These are phyloP conservation scores for Heteractis magnifica DNA, from an alignment of 92 coral and sea anemone genomes.

Conservation along the genomic window DNA sequence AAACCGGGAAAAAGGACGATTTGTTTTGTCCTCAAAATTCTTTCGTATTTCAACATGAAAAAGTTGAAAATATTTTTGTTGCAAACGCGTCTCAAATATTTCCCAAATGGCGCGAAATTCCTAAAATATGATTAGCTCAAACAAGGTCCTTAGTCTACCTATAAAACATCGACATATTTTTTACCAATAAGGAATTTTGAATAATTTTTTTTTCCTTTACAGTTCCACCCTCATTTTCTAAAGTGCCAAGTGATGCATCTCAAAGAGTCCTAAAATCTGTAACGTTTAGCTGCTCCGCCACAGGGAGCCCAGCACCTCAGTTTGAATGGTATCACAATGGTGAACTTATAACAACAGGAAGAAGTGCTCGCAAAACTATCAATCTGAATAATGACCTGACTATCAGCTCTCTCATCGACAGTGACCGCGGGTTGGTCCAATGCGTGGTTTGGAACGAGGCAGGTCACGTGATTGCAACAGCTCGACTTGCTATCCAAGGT, in stretches of 20 bases:
- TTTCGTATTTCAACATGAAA: background rate
- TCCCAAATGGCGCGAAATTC: background rate
- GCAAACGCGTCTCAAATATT: background rate
- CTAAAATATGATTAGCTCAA: background rate
- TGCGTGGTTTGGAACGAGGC: constrained; percentile 86
- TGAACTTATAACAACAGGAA: constrained; percentile 39
- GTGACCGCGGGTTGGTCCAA: constrained; percentile 82
- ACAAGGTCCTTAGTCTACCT: background rate
- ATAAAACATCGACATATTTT: background rate
- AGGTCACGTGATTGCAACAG: constrained; percentile 66
- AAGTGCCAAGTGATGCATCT: constrained; percentile 50
- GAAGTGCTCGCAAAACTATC: constrained; percentile 39
- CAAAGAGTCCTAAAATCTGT: constrained; percentile 49
- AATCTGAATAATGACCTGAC: constrained; percentile 52
- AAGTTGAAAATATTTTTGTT: no score
- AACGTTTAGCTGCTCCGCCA: constrained; percentile 66
- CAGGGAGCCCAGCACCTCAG: constrained; percentile 66
- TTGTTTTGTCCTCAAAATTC: background rate
- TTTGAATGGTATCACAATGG: constrained; percentile 93
- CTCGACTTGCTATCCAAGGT: constrained; percentile 63
- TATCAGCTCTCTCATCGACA: constrained; percentile 48
- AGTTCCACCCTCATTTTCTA: constrained; percentile 67
- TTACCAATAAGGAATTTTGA: background rate
- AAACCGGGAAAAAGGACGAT: background rate
- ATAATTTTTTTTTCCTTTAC: background rate